Evolutionary conservation across 2,797 vertebrate species (phyloP).

Genomic region (Odontamblyopus rebecca): DNA sequence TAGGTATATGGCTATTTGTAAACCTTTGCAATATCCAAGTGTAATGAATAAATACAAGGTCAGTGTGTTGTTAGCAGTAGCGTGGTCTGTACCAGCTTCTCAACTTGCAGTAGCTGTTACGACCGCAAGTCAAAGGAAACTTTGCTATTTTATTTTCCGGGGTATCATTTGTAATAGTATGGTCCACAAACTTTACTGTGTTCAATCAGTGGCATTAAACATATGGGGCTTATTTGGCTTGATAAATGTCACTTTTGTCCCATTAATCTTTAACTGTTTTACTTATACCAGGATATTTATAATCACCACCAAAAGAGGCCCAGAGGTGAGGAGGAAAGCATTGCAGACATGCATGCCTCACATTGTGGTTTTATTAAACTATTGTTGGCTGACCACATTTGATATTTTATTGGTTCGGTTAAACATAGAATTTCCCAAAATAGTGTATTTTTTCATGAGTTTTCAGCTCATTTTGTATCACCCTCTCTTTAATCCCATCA

Average conservation of each 20-base stretch:
- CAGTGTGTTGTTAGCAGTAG: not conserved
- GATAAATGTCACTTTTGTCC: not conserved
- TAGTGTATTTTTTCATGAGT: slow-evolving; percentile 26
- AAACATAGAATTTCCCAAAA: slow-evolving; percentile 21
- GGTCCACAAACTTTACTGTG: slow-evolving; percentile 5
- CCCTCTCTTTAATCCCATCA: slow-evolving; percentile 40
- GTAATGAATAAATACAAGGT: slow-evolving; percentile 21
- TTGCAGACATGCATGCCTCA: slow-evolving; percentile 4
- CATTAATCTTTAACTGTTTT: slow-evolving; percentile 3
- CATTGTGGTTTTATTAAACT: slow-evolving; percentile 23
- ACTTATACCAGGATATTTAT: not conserved
- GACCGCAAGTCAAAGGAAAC: not conserved
- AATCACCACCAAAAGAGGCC: not conserved
- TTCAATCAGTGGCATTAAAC: rapidly evolving
- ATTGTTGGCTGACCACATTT: slow-evolving; percentile 15
- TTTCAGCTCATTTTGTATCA: slow-evolving; percentile 35
- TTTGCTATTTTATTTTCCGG: slow-evolving; percentile 1
- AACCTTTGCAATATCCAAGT: slow-evolving; percentile 20
- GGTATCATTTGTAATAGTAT: slow-evolving; percentile 27
- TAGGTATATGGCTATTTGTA: slow-evolving; percentile 45
- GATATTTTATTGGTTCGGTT: slow-evolving; percentile 21
- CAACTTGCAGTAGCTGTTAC: not conserved
- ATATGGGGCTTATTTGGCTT: not conserved
- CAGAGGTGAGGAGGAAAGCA: slow-evolving; percentile 5
- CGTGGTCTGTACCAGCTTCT: not conserved